Base-by-base conservation (phyloP, 1,140 invertebrate genomes). In the Bathynomus jamesi region DNA sequence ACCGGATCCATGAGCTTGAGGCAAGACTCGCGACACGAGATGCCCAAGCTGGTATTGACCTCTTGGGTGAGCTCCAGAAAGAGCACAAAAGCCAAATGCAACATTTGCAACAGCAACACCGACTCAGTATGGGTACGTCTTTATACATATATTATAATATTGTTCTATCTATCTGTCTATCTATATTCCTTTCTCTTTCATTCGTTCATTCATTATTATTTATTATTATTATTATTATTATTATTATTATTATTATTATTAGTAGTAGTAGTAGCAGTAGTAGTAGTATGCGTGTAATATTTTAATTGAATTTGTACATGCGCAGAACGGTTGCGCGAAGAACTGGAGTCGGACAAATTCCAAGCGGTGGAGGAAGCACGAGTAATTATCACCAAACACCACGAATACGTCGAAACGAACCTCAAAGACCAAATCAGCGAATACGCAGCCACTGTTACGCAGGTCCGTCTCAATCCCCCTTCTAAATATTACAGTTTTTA, bases 91-190 rank as follows among this genome's bases (percentile, higher is more conserved):
- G 72, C 13, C 67, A 77, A 27, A 67, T 77, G 72, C 71, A 77
- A 27, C 72, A 74, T 66, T 65, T 77, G 24, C 61, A 66, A 46
- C 32, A 77, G 17, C 75, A 77, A 53, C 75, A 77, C 67, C 27
- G 69, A 10, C 72, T 71, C 30, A 77, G 72, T 60, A 77, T 77
- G 75, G 75, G 75, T 77, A 53, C 66, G 75, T 63, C n/a, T n/a
- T n/a, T n/a, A n/a, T n/a, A n/a, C n/a, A n/a, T n/a, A n/a, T n/a
- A n/a, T n/a, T n/a, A n/a, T n/a, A n/a, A n/a, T n/a, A n/a, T n/a
- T n/a, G n/a, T n/a, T n/a, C n/a, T n/a, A n/a, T n/a, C n/a, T n/a
- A n/a, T n/a, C n/a, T n/a, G n/a, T n/a, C n/a, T n/a, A n/a, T n/a
- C n/a, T n/a, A n/a, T n/a, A n/a, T n/a, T n/a, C n/a, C n/a, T n/a